A percentile compares a stretch with the other conserved stretches of the same genome.
phyloP scores from a whole-genome alignment of 2,797 vertebrate species.

The Hyperoplus lanceolatus region DNA sequence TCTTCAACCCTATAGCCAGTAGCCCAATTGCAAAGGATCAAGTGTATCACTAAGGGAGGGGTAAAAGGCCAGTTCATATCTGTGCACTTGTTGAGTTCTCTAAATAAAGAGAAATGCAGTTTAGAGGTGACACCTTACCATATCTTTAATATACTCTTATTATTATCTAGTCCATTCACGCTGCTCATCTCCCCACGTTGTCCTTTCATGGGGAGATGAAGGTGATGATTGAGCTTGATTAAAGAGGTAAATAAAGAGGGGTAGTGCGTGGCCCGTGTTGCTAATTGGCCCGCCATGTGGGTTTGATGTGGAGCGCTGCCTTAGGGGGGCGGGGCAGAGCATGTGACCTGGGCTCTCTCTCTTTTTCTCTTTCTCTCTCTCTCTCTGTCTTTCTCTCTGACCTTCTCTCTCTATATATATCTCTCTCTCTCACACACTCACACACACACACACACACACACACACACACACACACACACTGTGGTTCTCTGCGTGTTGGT shows the following conservation, averaged over 20 bases:
- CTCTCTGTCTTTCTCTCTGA: conserved; percentile 39
- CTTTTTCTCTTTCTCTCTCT: conserved; percentile 24
- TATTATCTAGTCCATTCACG: conserved; percentile 61
- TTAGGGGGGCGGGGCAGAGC: conserved; percentile 58
- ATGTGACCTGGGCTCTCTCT: conserved; percentile 70
- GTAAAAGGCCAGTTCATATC: conserved; percentile 74
- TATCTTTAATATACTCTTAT: conserved; percentile 24
- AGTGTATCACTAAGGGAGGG: conserved; percentile 71
- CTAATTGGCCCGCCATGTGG: conserved; percentile 78
- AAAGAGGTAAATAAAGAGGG: conserved; percentile 81
- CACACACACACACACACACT: conserved; percentile 35
- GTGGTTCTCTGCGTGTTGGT: conserved; percentile 72
- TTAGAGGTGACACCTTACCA: conserved; percentile 52
- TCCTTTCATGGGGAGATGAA: conserved; percentile 72
- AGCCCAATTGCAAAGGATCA: conserved; percentile 87
- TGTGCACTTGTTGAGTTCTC: conserved; percentile 82
- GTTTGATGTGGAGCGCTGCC: conserved; percentile 71
- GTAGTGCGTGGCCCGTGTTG: conserved; percentile 58
- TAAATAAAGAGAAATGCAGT: conserved; percentile 78
- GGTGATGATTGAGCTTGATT: conserved; percentile 80
- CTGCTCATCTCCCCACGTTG: conserved; percentile 61
- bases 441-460: conserved; percentile 25
- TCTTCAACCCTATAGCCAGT: conserved; percentile 85
- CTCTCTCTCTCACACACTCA: conserved; percentile 23
- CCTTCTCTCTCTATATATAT: conserved; percentile 45